Conservation (phyloP, 2,113 vertebrate species). For the Orcinus orca region DNA sequence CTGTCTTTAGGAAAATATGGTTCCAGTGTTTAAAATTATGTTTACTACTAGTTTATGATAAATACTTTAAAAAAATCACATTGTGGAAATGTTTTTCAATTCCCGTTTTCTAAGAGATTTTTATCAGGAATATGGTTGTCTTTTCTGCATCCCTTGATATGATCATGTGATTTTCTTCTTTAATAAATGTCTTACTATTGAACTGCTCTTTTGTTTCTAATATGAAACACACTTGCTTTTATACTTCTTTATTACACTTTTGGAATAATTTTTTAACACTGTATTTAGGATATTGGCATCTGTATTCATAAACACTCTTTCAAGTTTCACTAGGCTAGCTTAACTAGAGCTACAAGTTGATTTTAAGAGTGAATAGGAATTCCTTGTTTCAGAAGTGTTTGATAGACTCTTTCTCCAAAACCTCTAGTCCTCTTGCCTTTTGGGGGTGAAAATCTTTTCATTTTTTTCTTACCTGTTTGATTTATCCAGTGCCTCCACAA, state of each 20-base stretch:
- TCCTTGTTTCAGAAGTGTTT: constrained; percentile 16
- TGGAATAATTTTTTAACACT: constrained; percentile 6
- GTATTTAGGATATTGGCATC: constrained; percentile 1
- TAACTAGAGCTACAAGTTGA: neutral
- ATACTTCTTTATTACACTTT: neutral
- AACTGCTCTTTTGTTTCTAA: constrained; percentile 8
- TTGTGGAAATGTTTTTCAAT: neutral
- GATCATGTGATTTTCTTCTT: constrained; percentile 35
- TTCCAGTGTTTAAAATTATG: neutral
- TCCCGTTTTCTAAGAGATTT: constrained; percentile 21
- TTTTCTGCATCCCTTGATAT: constrained; percentile 40
- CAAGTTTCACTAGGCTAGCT: constrained; percentile 9
- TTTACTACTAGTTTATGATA: neutral
- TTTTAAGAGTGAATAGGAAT: neutral
- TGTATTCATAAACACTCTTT: neutral
- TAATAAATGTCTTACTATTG: constrained; percentile 46
- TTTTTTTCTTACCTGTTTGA: neutral
- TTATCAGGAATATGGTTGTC: neutral
- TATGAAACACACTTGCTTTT: constrained; percentile 16
- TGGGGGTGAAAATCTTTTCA: neutral
- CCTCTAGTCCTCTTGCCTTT: neutral
- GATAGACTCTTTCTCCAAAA: neutral
- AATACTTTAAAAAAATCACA: neutral
- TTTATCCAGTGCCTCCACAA: neutral
- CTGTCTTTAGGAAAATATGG: neutral